These are phyloP conservation scores for Pristionchus fissidentatus DNA, from an alignment of 2,888 invertebrate species.

Conservation along the genomic window DNA sequence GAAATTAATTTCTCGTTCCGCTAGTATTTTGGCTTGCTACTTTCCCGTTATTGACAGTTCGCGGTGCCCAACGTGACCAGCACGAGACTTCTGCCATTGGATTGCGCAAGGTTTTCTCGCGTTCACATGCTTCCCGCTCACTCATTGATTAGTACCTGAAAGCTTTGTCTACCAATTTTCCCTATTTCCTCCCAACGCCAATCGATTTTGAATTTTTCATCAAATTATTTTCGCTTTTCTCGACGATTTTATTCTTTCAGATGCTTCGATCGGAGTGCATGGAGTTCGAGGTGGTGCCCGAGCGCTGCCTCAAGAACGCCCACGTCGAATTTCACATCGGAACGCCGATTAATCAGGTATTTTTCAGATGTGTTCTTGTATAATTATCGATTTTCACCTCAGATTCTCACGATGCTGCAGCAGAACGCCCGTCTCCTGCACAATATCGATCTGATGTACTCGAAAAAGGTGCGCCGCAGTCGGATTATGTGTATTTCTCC, in stretches of 20 bases:
- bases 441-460: slow-evolving; percentile 69
- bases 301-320: slow-evolving; percentile 67
- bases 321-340: slow-evolving; percentile 71
- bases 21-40: neutral
- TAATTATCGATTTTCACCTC: neutral
- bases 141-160: too few relatives aligned
- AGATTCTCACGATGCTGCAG: slow-evolving; percentile 65
- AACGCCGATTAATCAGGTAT: slow-evolving; percentile 71
- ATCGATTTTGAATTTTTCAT: too few relatives aligned
- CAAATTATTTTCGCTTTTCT: neutral
- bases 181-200: too few relatives aligned
- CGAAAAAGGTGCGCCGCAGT: slow-evolving; percentile 60
- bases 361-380: neutral
- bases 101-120: neutral
- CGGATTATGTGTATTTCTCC: neutral
- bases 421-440: slow-evolving; percentile 64
- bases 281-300: slow-evolving; percentile 72
- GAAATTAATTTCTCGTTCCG: neutral
- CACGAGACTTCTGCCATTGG: neutral
- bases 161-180: too few relatives aligned
- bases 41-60: neutral
- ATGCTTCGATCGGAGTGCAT: slow-evolving; percentile 31
- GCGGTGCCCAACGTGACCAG: neutral
- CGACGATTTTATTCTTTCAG: neutral
- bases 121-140: neutral